Conservation (phyloP, 2,888 invertebrate genomes). For the Phorcus lineatus region DNA sequence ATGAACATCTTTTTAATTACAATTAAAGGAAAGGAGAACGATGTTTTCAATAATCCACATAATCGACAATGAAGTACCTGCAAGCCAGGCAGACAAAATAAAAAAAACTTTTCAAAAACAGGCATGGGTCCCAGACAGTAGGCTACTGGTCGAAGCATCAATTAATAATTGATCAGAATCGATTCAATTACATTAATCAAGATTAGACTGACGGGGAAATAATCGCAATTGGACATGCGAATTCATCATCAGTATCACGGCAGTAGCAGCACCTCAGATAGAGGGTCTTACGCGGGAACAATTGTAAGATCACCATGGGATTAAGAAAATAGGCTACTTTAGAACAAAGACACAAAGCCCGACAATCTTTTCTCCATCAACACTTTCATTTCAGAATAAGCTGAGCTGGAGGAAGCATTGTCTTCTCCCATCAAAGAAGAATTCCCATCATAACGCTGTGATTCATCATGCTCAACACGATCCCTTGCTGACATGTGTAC, state of each 20-base stretch:
- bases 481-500: no score
- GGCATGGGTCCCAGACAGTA: not conserved
- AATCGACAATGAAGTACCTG: no score
- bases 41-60: no score
- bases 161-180: constrained; percentile 26
- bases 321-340: not conserved
- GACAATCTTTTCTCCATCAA: not conserved
- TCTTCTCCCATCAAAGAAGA: no score
- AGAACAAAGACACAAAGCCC: not conserved
- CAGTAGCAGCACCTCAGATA: not conserved
- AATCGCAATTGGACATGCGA: constrained; percentile 23
- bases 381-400: no score
- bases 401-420: no score
- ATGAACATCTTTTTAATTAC: no score
- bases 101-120: no score
- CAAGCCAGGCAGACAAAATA: no score
- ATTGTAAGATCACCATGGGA: constrained; percentile 5
- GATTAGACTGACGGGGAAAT: constrained; percentile 12
- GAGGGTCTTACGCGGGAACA: not conserved
- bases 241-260: constrained; percentile 15
- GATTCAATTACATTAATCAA: constrained; percentile 25
- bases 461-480: no score
- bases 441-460: no score
- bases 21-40: no score
- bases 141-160: constrained; percentile 12